Conservation (phyloP, 2,888 invertebrate species). For the Eupithecia insigniata region DNA sequence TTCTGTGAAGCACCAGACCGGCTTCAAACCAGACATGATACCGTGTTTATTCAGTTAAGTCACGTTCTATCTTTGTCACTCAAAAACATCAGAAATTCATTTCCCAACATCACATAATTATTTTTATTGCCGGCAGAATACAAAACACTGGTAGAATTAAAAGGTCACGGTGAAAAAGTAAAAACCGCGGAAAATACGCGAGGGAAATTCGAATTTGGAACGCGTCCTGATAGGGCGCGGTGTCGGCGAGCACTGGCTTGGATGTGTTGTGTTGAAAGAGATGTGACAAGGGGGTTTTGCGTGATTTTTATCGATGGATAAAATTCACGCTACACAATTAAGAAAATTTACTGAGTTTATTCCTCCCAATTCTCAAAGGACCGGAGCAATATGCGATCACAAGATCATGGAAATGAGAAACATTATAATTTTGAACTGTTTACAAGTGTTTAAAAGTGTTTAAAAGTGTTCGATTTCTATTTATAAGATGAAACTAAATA, state of each 20-base stretch:
- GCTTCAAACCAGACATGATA: conserved; percentile 22
- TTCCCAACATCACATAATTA: neutral
- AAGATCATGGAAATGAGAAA: no score
- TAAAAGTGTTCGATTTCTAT: no score
- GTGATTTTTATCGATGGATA: conserved; percentile 20
- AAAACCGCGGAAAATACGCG: conserved; percentile 48
- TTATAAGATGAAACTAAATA: neutral
- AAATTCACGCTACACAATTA: no score
- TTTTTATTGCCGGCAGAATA: conserved; percentile 17
- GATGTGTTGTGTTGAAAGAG: conserved; percentile 31
- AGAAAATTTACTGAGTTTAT: neutral
- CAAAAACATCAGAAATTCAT: neutral
- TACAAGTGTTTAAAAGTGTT: no score
- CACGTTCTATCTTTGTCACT: conserved; percentile 35
- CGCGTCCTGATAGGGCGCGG: conserved; percentile 47
- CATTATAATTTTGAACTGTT: no score
- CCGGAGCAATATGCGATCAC: no score
- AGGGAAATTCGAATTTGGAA: conserved; percentile 45
- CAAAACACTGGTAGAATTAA: conserved; percentile 3
- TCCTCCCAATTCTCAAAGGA: no score
- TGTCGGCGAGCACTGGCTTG: conserved; percentile 47
- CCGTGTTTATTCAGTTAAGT: conserved; percentile 38
- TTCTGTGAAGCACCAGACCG: conserved; percentile 23
- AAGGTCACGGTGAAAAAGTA: conserved; percentile 21
- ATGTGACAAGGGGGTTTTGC: conserved; percentile 33